These are phyloP conservation scores for Axinella damicornis DNA, from an alignment of 37 sponge, comb jelly and placozoan genomes.

Conservation along the genomic window DNA sequence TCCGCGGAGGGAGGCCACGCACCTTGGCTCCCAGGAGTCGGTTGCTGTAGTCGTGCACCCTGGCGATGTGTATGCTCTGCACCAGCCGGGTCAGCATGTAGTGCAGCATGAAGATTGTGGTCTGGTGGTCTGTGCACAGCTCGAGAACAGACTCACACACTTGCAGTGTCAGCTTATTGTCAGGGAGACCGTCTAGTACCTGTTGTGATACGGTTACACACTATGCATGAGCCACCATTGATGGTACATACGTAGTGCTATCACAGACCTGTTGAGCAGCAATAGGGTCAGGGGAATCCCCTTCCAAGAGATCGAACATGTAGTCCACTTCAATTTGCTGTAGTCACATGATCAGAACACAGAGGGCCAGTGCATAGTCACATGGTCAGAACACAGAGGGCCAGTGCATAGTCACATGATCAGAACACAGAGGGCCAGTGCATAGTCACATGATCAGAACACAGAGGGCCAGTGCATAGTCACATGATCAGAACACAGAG, in stretches of 20 bases:
- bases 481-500: too few relatives aligned
- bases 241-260: too few relatives aligned
- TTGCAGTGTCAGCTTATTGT: conserved; percentile 21
- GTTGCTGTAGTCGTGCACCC: conserved; percentile 42
- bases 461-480: too few relatives aligned
- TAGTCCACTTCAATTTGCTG: conserved; percentile 67
- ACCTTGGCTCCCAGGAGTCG: conserved; percentile 68
- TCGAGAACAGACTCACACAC: conserved; percentile 62
- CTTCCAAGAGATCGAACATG: conserved; percentile 57
- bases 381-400: too few relatives aligned
- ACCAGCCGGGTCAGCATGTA: conserved; percentile 45
- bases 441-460: too few relatives aligned
- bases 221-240: too few relatives aligned
- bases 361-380: too few relatives aligned
- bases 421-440: too few relatives aligned
- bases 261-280: conserved; percentile 48
- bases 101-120: conserved; percentile 57
- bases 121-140: conserved; percentile 22
- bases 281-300: conserved; percentile 34
- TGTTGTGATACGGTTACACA: background rate
- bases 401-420: too few relatives aligned
- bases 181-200: conserved; percentile 52
- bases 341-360: too few relatives aligned
- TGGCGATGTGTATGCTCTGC: background rate
- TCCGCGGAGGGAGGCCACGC: background rate